Percentiles rank a stretch among this genome's conserved stretches.
Conservation (phyloP, 1,140 invertebrate species). For the Anagrus nilaparvatae region DNA sequence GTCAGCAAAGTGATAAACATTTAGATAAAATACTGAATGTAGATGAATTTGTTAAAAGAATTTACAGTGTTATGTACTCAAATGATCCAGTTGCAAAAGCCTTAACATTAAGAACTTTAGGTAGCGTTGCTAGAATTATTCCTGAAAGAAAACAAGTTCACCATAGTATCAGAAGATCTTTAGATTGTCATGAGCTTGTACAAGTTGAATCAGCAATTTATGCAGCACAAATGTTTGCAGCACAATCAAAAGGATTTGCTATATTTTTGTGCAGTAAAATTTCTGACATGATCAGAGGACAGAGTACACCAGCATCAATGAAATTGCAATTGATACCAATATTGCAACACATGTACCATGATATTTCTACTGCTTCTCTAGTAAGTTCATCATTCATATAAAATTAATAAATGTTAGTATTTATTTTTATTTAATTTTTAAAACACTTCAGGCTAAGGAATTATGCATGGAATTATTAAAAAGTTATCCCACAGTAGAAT, state of each 20-base stretch:
- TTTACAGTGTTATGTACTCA: conserved; percentile 93
- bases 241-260: conserved; percentile 89
- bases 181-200: conserved; percentile 90
- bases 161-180: conserved; percentile 80
- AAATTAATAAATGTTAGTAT: conserved; percentile 3
- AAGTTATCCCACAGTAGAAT: conserved; percentile 80
- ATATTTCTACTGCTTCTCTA: conserved; percentile 69
- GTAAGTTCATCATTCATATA: no score
- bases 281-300: conserved; percentile 87
- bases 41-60: conserved; percentile 86
- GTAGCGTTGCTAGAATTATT: conserved; percentile 85
- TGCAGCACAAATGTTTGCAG: conserved; percentile 86
- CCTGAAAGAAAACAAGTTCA: conserved; percentile 87
- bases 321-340: conserved; percentile 86
- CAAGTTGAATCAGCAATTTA: conserved; percentile 94
- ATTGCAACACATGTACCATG: conserved; percentile 90
- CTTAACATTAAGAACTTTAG: conserved; percentile 79
- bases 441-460: conserved; percentile 46
- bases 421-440: conserved; percentile 11
- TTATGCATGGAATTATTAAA: conserved; percentile 74
- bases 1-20: conserved; percentile 92
- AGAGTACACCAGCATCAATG: conserved; percentile 83
- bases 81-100: conserved; percentile 93
- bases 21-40: conserved; percentile 94
- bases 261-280: conserved; percentile 93